Evolutionary conservation across 53 echinoderm and acorn worm species (phyloP), one percentile per base, ranked within the genome.

Genomic region (Crossaster papposus): DNA sequence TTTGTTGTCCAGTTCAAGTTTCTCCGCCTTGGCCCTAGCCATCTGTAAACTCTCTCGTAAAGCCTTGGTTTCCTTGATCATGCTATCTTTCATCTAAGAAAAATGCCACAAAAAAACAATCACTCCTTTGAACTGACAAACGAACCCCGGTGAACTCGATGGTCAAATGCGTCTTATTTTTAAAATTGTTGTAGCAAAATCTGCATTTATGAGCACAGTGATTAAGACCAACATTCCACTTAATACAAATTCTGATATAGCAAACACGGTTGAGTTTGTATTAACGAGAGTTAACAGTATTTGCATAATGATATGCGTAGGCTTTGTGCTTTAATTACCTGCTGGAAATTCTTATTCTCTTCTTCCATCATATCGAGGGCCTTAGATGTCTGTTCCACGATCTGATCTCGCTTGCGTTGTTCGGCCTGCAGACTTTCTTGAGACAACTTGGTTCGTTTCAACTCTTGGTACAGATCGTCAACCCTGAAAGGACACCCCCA

Each of bases 61-160:
- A 2, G 99, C 99, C 63, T 95, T 81, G 5, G 99, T 94, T 76
- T 99, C 99, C 68, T 99, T 99, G 29, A 99, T 82, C 99, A 99
- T 96, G 30, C 95, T 99, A 70, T 99, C 96, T 64, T 92, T 96
- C 54, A 96, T 99, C 99, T 99, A 79, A n/a, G n/a, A n/a, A 2
- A 58, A 58, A 58, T 18, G 58, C 17, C 17, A 20, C 22, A 1
- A 20, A 58, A 58, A 2, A 20, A 58, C 2, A 15, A 14, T 20
- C 14, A 1, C 9, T 44, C 6, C 44, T 44, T 44, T 44, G 44
- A 44, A 44, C 5, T 9, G 44, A 44, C 44, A 5, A 44, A 44
- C 44, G 9, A 7, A 1, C 44, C 44, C 44, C 44, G 2, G 44
- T 9, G 9, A 9, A 9, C 44, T 44, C 44, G 44, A 9, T 1